Evolutionary conservation across 2,888 invertebrate species (phyloP).

Genomic region (Cyrtodaria siliqua): DNA sequence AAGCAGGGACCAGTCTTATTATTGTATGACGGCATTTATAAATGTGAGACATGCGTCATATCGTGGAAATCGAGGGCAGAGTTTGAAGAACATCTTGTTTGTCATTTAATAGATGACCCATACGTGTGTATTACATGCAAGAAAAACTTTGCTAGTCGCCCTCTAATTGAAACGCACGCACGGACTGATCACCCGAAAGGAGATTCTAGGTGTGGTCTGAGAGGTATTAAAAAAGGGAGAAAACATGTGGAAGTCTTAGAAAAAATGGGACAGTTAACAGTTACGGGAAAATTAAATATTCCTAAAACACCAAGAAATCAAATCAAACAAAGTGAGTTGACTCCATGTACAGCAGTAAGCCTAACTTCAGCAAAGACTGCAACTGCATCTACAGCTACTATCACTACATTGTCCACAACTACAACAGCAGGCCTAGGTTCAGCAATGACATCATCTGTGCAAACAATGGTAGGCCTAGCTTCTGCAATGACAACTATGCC

Average conservation of each 20-base stretch:
- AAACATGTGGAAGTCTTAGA: constrained; percentile 57
- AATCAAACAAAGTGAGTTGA: background rate
- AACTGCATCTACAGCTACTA: background rate
- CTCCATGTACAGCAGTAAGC: background rate
- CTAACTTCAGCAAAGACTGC: too few relatives aligned
- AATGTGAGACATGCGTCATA: constrained; percentile 39
- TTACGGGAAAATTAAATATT: constrained; percentile 15
- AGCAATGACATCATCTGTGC: too few relatives aligned
- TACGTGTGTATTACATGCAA: constrained; percentile 69
- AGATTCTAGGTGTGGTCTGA: constrained; percentile 61
- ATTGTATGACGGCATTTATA: constrained; percentile 21
- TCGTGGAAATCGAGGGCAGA: constrained; percentile 45
- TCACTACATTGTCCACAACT: too few relatives aligned
- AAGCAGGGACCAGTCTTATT: constrained; percentile 2
- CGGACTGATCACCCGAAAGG: constrained; percentile 60
- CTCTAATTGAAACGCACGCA: constrained; percentile 64
- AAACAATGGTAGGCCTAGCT: too few relatives aligned
- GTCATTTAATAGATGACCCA: constrained; percentile 62
- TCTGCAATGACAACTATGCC: too few relatives aligned
- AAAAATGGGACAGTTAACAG: constrained; percentile 18
- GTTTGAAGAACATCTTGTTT: constrained; percentile 71
- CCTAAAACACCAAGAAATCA: constrained; percentile 32
- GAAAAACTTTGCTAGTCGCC: constrained; percentile 57
- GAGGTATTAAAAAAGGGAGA: constrained; percentile 65
- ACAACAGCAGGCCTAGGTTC: too few relatives aligned